phyloP scores from a whole-genome alignment of 2,888 invertebrate species.

The Euproctis similis region DNA sequence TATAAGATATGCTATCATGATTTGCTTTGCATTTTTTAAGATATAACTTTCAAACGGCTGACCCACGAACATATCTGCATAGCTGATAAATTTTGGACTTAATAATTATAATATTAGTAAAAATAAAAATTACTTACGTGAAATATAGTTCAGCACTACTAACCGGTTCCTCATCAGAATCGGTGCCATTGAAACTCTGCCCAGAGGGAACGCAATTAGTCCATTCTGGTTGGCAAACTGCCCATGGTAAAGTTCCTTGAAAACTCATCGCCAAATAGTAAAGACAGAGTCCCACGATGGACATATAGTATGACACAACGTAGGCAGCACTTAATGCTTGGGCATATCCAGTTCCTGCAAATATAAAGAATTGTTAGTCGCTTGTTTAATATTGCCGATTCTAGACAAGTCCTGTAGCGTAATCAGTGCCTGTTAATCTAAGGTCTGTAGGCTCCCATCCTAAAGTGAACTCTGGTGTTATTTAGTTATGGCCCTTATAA shows the following conservation, averaged over 20 bases:
- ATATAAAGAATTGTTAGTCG: too few relatives aligned
- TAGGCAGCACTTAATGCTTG: slow-evolving; percentile 78
- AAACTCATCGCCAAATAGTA: slow-evolving; percentile 85
- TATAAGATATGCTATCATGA: too few relatives aligned
- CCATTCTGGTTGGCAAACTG: slow-evolving; percentile 79
- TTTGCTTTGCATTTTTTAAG: too few relatives aligned
- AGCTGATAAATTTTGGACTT: too few relatives aligned
- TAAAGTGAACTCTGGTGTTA: too few relatives aligned
- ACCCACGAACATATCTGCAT: too few relatives aligned
- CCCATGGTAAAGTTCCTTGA: slow-evolving; percentile 82
- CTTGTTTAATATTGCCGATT: too few relatives aligned
- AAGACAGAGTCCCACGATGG: slow-evolving; percentile 82
- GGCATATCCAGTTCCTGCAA: slow-evolving; percentile 83
- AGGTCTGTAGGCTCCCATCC: too few relatives aligned
- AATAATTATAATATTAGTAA: not conserved
- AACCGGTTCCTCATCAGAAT: slow-evolving; percentile 27
- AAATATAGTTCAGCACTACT: slow-evolving; percentile 79
- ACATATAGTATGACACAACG: slow-evolving; percentile 85
- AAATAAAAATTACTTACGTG: slow-evolving; percentile 52
- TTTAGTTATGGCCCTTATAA: too few relatives aligned
- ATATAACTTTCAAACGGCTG: too few relatives aligned
- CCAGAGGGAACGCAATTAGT: slow-evolving; percentile 59
- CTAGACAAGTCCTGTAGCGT: too few relatives aligned
- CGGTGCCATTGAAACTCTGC: slow-evolving; percentile 27
- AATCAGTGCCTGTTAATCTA: too few relatives aligned